Percentiles rank a stretch among this genome's conserved stretches.
These are phyloP conservation scores for Varecia variegata DNA, from an alignment of 2,797 vertebrate species.

Conservation along the genomic window DNA sequence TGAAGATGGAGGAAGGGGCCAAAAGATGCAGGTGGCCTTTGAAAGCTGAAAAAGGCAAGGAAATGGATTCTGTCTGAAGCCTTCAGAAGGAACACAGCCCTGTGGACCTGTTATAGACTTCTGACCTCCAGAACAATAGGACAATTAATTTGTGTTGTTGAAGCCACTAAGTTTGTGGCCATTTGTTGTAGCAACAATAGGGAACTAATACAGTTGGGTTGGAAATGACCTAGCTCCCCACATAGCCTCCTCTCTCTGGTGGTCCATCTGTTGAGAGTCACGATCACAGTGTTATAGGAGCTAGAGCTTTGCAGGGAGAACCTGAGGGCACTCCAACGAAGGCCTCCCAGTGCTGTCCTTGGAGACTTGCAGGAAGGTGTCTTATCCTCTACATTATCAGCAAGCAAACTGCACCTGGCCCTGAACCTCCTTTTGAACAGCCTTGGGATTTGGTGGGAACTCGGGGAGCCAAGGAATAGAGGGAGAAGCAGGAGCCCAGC, in stretches of 20 bases:
- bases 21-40: not conserved
- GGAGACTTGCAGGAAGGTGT: not conserved
- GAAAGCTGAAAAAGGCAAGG: not conserved
- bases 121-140: not conserved
- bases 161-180: not conserved
- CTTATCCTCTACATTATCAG: not conserved
- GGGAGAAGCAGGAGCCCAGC: not conserved
- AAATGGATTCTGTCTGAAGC: not conserved
- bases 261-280: not conserved
- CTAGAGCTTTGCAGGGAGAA: not conserved
- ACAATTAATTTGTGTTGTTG: not conserved
- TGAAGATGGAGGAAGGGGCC: not conserved
- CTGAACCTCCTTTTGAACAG: not conserved
- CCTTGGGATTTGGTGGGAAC: not conserved
- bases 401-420: not conserved
- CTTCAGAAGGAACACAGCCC: not conserved
- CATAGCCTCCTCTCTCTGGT: not conserved
- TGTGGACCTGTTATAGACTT: not conserved
- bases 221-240: not conserved
- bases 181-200: slow-evolving; percentile 13
- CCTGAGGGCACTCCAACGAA: not conserved
- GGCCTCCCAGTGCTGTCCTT: not conserved
- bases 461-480: not conserved
- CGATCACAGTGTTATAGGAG: not conserved
- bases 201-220: not conserved